Base-by-base conservation (phyloP, 2,888 invertebrate species). In the Kryphioiulus occultus region DNA sequence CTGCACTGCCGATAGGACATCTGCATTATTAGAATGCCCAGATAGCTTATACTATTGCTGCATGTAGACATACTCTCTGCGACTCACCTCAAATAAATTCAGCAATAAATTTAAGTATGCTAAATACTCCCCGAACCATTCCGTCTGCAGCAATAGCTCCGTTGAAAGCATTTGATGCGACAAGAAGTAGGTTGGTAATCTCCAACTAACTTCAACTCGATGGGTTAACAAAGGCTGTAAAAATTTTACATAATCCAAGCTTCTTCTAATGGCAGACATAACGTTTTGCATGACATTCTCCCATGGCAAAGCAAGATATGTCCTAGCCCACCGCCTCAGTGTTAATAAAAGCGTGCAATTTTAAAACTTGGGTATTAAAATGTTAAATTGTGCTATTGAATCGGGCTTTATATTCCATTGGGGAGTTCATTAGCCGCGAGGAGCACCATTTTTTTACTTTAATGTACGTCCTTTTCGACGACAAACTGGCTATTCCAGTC, bases 281-380 rank as follows among this genome's bases (percentile, higher is more conserved):
- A 59, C 59, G 22, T 59, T 59, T 19, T n/a, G 3, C n/a, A 53
- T 19, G 17, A 19, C 53, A 53, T 17, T 53, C 19, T 19, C 17
- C 17, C 2, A 0, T 17, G 15, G 59, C 19, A 59, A 47, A 59
- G 59, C 59, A n/a, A n/a, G 59, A n/a, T 47, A 47, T 12, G 17
- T 47, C 12, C 17, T 1, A 47, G 47, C 12, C 10, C 17, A 17
- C 12, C 17, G 10, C 47, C 47, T 47, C 47, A 47, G 47, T 59
- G 59, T 59, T 59, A 19, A 59, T 59, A 59, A 59, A 59, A 59
- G 59, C 59, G 59, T n/a, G n/a, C 59, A 59, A 59, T 59, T 59
- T 59, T n/a, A 19, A 59, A 59, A 59, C 59, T 59, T 59, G n/a
- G n/a, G n/a, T 59, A 59, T 59, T 59, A 59, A 59, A 59, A 59